Evolutionary conservation across 2,888 invertebrate genomes (phyloP).

Genomic region (Uropetala carovei): DNA sequence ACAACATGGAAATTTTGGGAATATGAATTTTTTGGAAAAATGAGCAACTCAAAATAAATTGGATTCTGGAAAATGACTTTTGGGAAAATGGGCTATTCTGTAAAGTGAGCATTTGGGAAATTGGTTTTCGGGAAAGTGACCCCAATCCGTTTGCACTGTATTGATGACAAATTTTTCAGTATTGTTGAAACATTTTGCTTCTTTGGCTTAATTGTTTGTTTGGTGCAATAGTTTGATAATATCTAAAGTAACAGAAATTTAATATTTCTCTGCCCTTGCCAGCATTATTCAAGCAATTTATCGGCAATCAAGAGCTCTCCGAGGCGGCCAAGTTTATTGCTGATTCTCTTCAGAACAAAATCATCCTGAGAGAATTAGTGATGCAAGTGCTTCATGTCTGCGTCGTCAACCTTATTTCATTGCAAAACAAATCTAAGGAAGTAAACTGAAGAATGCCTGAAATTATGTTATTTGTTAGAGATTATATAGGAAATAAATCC

Average conservation of each 20-base stretch:
- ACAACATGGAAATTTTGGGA: no score
- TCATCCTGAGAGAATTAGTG: constrained; percentile 48
- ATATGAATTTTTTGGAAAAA: no score
- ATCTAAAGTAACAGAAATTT: not conserved
- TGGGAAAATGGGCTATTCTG: no score
- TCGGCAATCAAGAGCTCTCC: not conserved
- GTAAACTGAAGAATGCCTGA: not conserved
- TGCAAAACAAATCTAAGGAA: not conserved
- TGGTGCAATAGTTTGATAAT: not conserved
- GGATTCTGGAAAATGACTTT: no score
- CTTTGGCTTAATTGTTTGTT: not conserved
- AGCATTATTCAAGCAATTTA: constrained; percentile 32
- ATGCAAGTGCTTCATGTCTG: constrained; percentile 51
- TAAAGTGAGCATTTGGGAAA: no score
- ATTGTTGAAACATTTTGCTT: no score
- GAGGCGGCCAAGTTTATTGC: constrained; percentile 51
- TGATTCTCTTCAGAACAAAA: constrained; percentile 41
- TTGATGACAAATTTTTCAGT: no score
- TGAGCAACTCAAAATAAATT: no score
- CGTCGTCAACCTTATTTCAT: not conserved
- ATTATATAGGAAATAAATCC: not conserved
- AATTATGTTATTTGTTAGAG: not conserved
- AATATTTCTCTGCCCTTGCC: not conserved
- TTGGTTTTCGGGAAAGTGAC: no score
- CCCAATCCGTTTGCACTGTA: no score